Evolutionary conservation across 2,797 vertebrate species (phyloP).

Genomic region (Anisognathus igniventris): DNA sequence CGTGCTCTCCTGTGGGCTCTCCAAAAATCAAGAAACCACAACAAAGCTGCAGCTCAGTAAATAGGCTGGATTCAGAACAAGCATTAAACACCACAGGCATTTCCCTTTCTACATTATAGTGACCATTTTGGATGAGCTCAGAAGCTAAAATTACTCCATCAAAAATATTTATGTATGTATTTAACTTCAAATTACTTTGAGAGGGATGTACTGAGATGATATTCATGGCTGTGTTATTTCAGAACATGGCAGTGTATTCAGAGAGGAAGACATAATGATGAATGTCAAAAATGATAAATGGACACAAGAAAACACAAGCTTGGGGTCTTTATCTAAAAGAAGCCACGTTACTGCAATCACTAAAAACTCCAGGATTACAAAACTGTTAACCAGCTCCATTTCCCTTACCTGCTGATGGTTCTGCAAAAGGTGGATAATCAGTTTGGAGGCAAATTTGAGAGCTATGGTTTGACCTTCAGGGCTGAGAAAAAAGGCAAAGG

Average conservation of each 20-base stretch:
- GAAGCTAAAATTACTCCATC: neutral
- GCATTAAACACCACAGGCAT: neutral
- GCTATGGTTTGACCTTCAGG: constrained; percentile 84
- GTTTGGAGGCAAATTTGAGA: constrained; percentile 81
- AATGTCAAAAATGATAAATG: neutral
- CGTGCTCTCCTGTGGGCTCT: neutral
- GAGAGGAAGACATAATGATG: neutral
- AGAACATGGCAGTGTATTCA: neutral
- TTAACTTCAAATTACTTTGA: neutral
- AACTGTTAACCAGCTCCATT: neutral
- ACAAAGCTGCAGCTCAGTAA: neutral
- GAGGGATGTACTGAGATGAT: neutral
- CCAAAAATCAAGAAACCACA: neutral
- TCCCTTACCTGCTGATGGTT: constrained; percentile 80
- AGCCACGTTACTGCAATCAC: neutral
- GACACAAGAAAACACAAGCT: neutral
- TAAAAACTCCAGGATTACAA: neutral
- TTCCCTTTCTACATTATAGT: neutral
- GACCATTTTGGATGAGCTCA: neutral
- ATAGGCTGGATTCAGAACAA: neutral
- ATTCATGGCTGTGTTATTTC: neutral
- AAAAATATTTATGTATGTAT: neutral
- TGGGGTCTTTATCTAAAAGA: neutral
- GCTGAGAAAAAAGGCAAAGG: constrained; percentile 75
- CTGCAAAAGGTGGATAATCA: constrained; percentile 77